phyloP scores from a whole-genome alignment of 2,797 vertebrate species.

The Malurus splendens region DNA sequence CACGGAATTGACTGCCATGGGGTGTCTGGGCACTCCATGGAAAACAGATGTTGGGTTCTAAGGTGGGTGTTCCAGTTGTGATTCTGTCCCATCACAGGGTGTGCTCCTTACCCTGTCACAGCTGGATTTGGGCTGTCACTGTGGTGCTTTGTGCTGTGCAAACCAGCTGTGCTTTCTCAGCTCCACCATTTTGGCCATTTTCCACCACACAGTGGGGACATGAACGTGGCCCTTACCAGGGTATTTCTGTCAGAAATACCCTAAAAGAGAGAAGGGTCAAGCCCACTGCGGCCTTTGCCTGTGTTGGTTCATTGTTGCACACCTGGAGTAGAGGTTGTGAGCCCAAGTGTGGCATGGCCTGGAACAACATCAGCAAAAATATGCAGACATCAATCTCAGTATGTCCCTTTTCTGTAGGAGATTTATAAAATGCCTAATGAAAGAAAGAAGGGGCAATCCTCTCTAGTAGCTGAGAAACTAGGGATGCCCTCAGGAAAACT shows the following conservation, averaged over 20 bases:
- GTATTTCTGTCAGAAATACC: not conserved
- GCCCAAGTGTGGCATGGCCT: fast-evolving
- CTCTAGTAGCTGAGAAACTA: not conserved
- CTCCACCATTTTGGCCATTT: not conserved
- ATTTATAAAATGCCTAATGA: not conserved
- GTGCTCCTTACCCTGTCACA: not conserved
- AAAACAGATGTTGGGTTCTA: not conserved
- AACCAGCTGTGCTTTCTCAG: not conserved
- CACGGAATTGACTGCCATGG: fast-evolving
- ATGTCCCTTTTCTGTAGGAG: not conserved
- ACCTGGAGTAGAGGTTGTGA: not conserved
- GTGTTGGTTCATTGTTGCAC: fast-evolving
- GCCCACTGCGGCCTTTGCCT: not conserved
- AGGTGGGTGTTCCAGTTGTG: not conserved
- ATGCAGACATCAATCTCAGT: not conserved
- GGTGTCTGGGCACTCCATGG: not conserved
- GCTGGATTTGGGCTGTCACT: not conserved
- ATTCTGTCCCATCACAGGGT: not conserved
- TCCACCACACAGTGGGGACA: fast-evolving
- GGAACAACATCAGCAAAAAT: not conserved
- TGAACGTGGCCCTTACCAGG: not conserved
- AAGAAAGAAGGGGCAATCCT: not conserved
- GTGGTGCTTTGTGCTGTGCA: not conserved
- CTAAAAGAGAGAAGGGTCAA: not conserved
- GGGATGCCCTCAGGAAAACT: not conserved